Conservation (phyloP, 2,888 invertebrate species). For the Leptopilina drosophilae region DNA sequence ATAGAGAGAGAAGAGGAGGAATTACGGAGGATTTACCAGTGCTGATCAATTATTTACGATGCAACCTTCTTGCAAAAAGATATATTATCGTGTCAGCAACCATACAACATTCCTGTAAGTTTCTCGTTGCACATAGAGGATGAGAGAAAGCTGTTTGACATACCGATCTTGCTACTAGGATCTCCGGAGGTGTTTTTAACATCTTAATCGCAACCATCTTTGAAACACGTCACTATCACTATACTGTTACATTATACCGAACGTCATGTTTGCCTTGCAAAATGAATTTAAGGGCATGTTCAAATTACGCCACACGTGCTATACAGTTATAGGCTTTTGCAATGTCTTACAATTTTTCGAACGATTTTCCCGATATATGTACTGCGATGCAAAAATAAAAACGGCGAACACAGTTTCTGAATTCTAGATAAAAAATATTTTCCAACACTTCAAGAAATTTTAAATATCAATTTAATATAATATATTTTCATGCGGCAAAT, state of each 20-base stretch:
- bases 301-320: too few species aligned
- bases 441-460: too few species aligned
- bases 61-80: slow-evolving; percentile 20
- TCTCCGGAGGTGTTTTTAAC: slow-evolving; percentile 10
- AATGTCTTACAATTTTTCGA: not conserved
- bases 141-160: slow-evolving; percentile 31
- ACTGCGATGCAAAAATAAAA: too few species aligned
- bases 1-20: not conserved
- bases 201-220: slow-evolving; percentile 26
- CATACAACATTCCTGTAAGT: slow-evolving; percentile 23
- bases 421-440: too few species aligned
- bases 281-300: slow-evolving; percentile 7
- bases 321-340: too few species aligned
- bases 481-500: too few species aligned
- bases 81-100: slow-evolving; percentile 29
- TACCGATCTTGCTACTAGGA: slow-evolving; percentile 30
- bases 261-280: slow-evolving; percentile 12
- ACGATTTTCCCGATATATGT: too few species aligned
- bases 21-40: slow-evolving; percentile 20
- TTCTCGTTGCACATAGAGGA: not conserved
- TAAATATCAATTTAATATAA: too few species aligned
- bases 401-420: too few species aligned
- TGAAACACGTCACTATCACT: slow-evolving; percentile 7
- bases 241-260: not conserved
- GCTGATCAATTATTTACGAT: slow-evolving; percentile 33